These are phyloP conservation scores for Pituophis catenifer DNA, from an alignment of 2,113 vertebrate species.

Conservation along the genomic window DNA sequence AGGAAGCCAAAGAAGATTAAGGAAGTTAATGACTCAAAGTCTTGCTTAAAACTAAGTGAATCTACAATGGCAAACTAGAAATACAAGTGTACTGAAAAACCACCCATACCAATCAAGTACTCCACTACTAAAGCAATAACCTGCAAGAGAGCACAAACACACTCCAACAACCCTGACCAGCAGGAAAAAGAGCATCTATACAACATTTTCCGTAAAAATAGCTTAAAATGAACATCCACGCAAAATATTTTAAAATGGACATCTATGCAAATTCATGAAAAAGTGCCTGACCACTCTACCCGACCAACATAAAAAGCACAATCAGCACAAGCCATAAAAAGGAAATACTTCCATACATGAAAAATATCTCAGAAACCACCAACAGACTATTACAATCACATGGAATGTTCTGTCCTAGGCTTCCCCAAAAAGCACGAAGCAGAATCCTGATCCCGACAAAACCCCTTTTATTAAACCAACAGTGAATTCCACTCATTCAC, in stretches of 20 bases:
- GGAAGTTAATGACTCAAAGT: neutral
- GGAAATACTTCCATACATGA: neutral
- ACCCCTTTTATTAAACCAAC: no score
- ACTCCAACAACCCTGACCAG: neutral
- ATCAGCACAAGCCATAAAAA: no score
- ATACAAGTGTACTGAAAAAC: neutral
- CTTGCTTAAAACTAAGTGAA: neutral
- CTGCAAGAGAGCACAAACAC: neutral
- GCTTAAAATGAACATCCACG: neutral
- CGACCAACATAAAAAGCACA: no score
- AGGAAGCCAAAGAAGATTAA: neutral
- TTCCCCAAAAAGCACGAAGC: no score
- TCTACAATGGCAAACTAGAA: neutral
- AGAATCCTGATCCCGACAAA: no score
- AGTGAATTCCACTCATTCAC: no score
- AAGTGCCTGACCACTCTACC: neutral
- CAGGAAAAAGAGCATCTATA: neutral
- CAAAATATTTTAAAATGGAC: neutral
- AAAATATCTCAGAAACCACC: neutral
- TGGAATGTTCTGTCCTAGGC: neutral
- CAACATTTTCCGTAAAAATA: neutral
- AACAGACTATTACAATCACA: neutral
- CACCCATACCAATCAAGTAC: neutral
- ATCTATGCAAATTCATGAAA: neutral
- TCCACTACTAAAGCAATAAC: neutral